phyloP scores from a whole-genome alignment of 2,797 vertebrate species.

The Micromesistius poutassou region DNA sequence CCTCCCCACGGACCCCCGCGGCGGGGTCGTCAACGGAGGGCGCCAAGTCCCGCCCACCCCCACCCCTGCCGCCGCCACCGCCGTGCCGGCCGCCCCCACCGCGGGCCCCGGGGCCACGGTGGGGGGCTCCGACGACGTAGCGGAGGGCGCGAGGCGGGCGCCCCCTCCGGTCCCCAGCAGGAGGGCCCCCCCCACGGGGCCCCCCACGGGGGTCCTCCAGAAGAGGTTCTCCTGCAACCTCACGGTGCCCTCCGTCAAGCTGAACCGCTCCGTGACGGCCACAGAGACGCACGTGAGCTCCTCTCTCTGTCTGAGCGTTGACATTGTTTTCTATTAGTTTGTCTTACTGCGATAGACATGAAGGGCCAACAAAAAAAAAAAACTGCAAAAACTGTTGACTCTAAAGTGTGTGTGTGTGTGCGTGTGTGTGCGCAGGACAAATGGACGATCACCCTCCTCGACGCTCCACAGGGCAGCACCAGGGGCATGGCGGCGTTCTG shows the following conservation, averaged over 20 bases:
- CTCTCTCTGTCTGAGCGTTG: no score
- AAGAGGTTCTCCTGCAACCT: constrained; percentile 31
- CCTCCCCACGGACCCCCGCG: background rate
- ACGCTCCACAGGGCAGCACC: constrained; percentile 67
- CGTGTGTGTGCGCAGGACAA: constrained; percentile 43
- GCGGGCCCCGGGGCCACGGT: constrained; percentile 20
- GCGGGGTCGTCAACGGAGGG: no score
- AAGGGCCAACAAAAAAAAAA: background rate
- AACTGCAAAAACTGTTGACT: background rate
- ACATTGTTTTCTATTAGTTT: no score
- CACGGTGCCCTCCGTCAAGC: constrained; percentile 5
- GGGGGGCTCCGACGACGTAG: background rate
- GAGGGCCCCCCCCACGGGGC: background rate
- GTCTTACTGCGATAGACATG: constrained; percentile 11
- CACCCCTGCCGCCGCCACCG: no score
- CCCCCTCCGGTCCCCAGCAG: constrained; percentile 64
- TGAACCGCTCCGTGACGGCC: constrained; percentile 49
- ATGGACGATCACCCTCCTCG: constrained; percentile 53
- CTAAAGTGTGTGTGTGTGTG: constrained; percentile 16
- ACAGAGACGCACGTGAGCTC: constrained; percentile 52
- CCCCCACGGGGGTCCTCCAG: background rate
- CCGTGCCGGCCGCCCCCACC: background rate
- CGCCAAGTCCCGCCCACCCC: no score
- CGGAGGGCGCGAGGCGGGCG: background rate
- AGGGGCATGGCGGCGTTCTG: constrained; percentile 51